Base-by-base conservation (phyloP, 2,888 invertebrate species). In the Oxytorus armatus region DNA sequence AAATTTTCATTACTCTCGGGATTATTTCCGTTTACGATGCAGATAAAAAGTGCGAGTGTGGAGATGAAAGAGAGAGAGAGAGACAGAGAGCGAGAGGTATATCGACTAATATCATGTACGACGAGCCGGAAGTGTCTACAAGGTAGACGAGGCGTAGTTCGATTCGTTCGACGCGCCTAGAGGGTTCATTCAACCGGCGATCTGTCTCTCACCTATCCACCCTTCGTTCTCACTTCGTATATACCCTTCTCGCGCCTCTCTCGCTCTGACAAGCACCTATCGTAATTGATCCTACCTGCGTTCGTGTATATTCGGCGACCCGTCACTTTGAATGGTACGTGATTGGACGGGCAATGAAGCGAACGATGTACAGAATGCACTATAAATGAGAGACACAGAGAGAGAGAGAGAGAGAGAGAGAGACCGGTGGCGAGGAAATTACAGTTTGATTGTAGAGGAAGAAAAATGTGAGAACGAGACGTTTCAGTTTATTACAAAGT, bases 261-360 rank as follows among this genome's bases (percentile, higher is more conserved):
- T 49, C 14, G 25, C 36, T 16, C 69, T 16, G 25, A 33, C 53
- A 80, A 82, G 69, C 79, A 70, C 65, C 81, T 83, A 85, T 85
- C 78, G 86, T 87, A 87, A 88, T 87, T 86, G 88, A 88, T 88
- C 86, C 85, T 82, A 80, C 83, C 85, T 75, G 82, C 73, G 81
- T 82, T 84, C 84, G 84, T 77, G 81, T 82, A 84, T 83, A 4
- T 29, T 83, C 83, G 83, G 81, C 83, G 84, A 83, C 85, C 68
- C 84, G 86, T 89, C 89, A 85, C 86, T 86, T 86, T 88, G 86
- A 89, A 89, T 89, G 86, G 86, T 86, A 85, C 88, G 86, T 89
- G 88, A 89, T 89, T 89, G 88, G 88, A 82, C 85, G 85, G 84
- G 86, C 89, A 87, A 89, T 88, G 88, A 86, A 87, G 85, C 85